Evolutionary conservation across 1,140 invertebrate species (phyloP).

Genomic region (Drosophila ohnishii): DNA sequence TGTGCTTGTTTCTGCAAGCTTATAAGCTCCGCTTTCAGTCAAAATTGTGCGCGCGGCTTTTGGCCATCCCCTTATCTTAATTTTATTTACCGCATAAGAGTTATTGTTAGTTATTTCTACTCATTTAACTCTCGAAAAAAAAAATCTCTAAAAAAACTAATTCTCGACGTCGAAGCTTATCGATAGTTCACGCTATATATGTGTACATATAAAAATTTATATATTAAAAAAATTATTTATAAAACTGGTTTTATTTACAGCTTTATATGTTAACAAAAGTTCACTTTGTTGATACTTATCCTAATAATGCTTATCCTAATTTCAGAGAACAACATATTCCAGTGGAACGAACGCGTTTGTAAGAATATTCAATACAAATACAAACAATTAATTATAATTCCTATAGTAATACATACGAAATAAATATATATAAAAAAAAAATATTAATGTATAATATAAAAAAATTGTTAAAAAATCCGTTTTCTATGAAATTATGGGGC

Average conservation of each 20-base stretch:
- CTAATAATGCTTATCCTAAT: neutral
- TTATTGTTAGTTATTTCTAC: too few relatives aligned
- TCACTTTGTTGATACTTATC: neutral
- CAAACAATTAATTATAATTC: slow-evolving; percentile 58
- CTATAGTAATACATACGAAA: slow-evolving; percentile 68
- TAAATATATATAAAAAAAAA: slow-evolving; percentile 46
- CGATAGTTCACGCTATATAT: neutral
- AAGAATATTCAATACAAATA: slow-evolving; percentile 42
- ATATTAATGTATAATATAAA: slow-evolving; percentile 16
- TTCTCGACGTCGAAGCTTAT: neutral
- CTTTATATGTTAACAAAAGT: neutral
- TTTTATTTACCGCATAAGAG: too few relatives aligned
- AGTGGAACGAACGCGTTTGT: slow-evolving; percentile 56
- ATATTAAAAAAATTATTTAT: too few relatives aligned
- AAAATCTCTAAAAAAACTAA: too few relatives aligned
- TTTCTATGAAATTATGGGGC: neutral
- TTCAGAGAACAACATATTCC: slow-evolving; percentile 53
- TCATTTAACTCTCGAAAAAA: too few relatives aligned
- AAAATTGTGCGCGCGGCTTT: too few relatives aligned
- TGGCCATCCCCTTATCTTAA: too few relatives aligned
- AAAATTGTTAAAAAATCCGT: neutral
- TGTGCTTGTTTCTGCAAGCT: too few relatives aligned
- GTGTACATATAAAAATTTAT: neutral
- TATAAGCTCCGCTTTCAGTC: too few relatives aligned
- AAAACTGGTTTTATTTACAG: neutral